phyloP scores from a whole-genome alignment of 2,888 invertebrate genomes.

The Chrysolina haemoptera region DNA sequence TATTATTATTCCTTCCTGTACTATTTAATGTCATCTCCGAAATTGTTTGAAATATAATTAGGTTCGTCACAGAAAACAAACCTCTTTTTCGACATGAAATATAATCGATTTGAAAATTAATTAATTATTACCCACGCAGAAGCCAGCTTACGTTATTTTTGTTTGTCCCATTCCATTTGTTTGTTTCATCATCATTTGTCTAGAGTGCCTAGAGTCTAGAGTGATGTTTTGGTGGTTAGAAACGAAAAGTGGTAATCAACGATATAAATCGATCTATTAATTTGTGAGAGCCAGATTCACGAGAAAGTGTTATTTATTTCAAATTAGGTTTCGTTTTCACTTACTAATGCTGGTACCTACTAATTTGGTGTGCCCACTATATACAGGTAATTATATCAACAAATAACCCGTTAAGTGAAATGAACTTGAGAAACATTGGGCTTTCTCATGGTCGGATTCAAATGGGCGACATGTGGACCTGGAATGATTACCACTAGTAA shows the following conservation, averaged over 20 bases:
- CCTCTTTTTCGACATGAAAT: too few species aligned
- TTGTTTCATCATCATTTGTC: neutral
- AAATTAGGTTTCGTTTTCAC: conserved; percentile 5
- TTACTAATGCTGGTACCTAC: neutral
- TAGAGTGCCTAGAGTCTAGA: neutral
- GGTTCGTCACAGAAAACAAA: too few species aligned
- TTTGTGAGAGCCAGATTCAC: neutral
- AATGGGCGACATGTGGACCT: too few species aligned
- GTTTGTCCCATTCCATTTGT: too few species aligned
- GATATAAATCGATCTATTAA: neutral
- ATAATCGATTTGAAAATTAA: too few species aligned
- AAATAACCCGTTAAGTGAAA: neutral
- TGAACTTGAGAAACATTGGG: neutral
- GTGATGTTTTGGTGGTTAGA: neutral
- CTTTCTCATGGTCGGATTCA: neutral
- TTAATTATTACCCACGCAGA: too few species aligned
- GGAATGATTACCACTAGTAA: too few species aligned
- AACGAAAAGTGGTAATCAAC: neutral
- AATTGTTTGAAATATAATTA: too few species aligned
- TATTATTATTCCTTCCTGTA: too few species aligned
- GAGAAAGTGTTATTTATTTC: conserved; percentile 4
- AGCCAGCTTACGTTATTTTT: too few species aligned
- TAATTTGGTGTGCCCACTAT: neutral
- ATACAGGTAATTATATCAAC: neutral
- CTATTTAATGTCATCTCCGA: too few species aligned